Evolutionary conservation across 2,797 vertebrate species (phyloP), one percentile per base, ranked within the genome.

Genomic region (Danio choprae): DNA sequence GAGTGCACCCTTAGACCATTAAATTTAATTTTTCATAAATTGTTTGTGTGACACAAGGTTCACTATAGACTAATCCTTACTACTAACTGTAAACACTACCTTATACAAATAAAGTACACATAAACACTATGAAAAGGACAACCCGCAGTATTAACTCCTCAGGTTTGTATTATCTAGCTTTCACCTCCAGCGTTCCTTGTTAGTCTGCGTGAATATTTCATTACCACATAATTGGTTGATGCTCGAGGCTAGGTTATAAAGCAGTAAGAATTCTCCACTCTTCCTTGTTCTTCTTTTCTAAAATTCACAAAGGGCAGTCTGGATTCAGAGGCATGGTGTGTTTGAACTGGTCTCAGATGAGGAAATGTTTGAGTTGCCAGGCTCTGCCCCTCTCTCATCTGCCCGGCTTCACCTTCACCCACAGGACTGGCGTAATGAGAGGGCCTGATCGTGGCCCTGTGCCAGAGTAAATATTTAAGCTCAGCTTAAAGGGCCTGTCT

Each of bases 171-270:
- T 91, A 92, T 94, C 89, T 88, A 70, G 88, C 90, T 90, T 91
- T 92, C 90, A 92, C 91, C 91, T 89, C 91, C 87, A 89, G 92
- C 87, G 79, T 90, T 92, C 90, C 93, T 90, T 85, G 89, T 94
- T 94, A 93, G 89, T 90, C 88, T 87, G 90, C 88, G 91, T 94
- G 94, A 95, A 95, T 94, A 95, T 95, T 94, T 94, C 87, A 94
- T 94, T 92, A 93, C 87, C 89, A 90, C 89, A 92, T 94, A 94
- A 95, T 94, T 93, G 93, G 89, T 93, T 92, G 90, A 89, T 89
- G 93, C 93, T 95, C 87, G 89, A 87, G 93, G 93, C 93, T 91
- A 94, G 68, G 89, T 89, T 93, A 92, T 89, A 91, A 91, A 87
- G 87, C 88, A 82, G 89, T 72, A 90, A 89, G 87, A 89, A 91